Conservation (phyloP, 2,797 vertebrate genomes). For the Lithobates sylvaticus region DNA sequence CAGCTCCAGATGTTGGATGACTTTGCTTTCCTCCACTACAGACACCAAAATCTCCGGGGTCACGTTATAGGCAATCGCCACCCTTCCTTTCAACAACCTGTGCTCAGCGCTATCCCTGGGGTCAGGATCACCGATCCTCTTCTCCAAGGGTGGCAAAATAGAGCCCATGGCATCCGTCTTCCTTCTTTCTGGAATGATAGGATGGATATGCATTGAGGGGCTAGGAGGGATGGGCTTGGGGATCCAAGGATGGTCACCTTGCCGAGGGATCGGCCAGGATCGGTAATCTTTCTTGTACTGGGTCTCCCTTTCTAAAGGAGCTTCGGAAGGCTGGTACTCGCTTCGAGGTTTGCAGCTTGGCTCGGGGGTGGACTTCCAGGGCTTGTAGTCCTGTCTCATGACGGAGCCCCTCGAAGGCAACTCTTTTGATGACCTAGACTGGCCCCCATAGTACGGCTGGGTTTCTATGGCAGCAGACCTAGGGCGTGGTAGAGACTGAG, state of each 20-base stretch:
- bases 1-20: conserved; percentile 11
- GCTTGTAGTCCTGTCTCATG: conserved; percentile 93
- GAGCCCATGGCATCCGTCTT: conserved; percentile 37
- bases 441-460: conserved; percentile 73
- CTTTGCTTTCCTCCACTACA: conserved; percentile 54
- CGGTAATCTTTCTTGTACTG: conserved; percentile 98
- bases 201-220: conserved; percentile 43
- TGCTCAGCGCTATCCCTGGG: conserved; percentile 63
- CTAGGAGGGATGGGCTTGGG: conserved; percentile 78
- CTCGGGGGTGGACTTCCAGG: conserved; percentile 89
- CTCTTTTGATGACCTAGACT: conserved; percentile 64
- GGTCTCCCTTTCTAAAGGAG: conserved; percentile 90
- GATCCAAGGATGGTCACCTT: conserved; percentile 94
- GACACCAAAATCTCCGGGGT: conserved; percentile 61
- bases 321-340: conserved; percentile 90
- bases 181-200: conserved; percentile 13
- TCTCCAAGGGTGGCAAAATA: conserved; percentile 63
- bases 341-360: conserved; percentile 93
- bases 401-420: conserved; percentile 77
- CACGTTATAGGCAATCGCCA: conserved; percentile 22
- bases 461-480: conserved; percentile 75
- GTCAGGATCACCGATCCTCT: conserved; percentile 66
- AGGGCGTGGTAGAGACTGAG: conserved; percentile 73
- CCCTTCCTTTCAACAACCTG: conserved; percentile 33
- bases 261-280: conserved; percentile 93